These are phyloP conservation scores for Glareola pratincola DNA, from an alignment of 2,113 vertebrate species.

Conservation along the genomic window DNA sequence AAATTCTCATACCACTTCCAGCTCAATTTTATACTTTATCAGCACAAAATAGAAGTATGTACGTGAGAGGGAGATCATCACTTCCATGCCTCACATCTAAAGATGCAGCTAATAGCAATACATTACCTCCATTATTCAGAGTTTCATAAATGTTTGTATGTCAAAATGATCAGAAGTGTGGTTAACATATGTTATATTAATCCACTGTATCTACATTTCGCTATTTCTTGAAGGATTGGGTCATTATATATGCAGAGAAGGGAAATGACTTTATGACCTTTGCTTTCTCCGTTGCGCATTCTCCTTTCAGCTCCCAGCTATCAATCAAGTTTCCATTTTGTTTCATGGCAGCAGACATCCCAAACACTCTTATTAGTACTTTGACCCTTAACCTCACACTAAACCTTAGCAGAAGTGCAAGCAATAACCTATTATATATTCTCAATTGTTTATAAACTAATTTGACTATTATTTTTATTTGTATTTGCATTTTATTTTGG, in stretches of 20 bases:
- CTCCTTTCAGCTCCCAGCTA: constrained; percentile 86
- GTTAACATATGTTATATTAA: constrained; percentile 89
- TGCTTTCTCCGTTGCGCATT: constrained; percentile 80
- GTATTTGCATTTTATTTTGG: neutral
- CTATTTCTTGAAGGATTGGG: constrained; percentile 75
- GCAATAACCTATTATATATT: constrained; percentile 76
- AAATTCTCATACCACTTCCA: neutral
- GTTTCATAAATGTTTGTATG: constrained; percentile 81
- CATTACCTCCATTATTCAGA: constrained; percentile 69
- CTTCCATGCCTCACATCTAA: neutral
- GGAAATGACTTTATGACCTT: constrained; percentile 84
- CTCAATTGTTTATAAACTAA: constrained; percentile 75
- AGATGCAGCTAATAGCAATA: neutral
- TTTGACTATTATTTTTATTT: constrained; percentile 65
- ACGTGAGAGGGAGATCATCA: neutral
- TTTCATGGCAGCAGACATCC: constrained; percentile 97
- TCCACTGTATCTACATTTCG: constrained; percentile 80
- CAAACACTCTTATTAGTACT: constrained; percentile 97
- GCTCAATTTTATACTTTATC: neutral
- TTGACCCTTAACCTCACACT: constrained; percentile 90
- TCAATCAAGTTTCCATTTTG: constrained; percentile 99
- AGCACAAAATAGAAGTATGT: neutral
- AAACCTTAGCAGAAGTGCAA: constrained; percentile 82
- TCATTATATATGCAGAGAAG: constrained; percentile 82
- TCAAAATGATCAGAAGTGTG: constrained; percentile 81